A percentile compares a stretch with the other conserved stretches of the same genome.
These are phyloP conservation scores for Chanos chanos DNA, from an alignment of 2,797 vertebrate genomes.

Conservation along the genomic window DNA sequence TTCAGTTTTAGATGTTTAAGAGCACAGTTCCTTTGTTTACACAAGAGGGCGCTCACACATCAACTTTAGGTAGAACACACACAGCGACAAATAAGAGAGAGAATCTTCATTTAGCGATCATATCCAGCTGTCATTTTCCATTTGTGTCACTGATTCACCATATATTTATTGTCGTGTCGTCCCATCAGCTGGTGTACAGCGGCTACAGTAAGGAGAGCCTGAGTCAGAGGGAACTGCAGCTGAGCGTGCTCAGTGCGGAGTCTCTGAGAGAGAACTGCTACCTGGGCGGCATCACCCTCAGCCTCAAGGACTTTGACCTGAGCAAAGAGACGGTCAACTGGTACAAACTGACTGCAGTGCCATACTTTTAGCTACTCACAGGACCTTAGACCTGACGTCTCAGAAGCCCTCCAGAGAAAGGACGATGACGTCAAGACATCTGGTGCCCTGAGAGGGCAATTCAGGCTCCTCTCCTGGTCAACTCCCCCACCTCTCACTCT, in stretches of 20 bases:
- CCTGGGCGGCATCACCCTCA: conserved; percentile 89
- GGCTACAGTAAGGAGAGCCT: conserved; percentile 91
- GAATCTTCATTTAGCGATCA: too few species aligned
- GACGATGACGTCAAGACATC: conserved; percentile 1
- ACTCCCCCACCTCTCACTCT: conserved; percentile 11
- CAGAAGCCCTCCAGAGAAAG: neutral
- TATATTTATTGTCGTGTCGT: neutral
- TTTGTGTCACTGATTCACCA: too few species aligned
- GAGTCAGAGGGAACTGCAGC: conserved; percentile 87
- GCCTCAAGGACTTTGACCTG: conserved; percentile 96
- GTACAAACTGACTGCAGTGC: conserved; percentile 88
- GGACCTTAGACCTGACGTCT: neutral
- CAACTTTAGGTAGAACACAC: too few species aligned
- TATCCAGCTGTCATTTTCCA: too few species aligned
- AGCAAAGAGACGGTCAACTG: conserved; percentile 94
- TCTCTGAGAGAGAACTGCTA: conserved; percentile 95
- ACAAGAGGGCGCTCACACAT: too few species aligned
- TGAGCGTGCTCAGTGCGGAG: conserved; percentile 95
- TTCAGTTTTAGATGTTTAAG: too few species aligned
- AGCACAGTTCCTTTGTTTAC: too few species aligned
- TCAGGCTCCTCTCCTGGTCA: neutral
- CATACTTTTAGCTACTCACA: conserved; percentile 75
- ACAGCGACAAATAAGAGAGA: too few species aligned
- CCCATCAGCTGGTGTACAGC: conserved; percentile 89
- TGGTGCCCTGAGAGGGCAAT: conserved; percentile 22